Percentiles rank a stretch among this genome's conserved stretches.
These are phyloP conservation scores for Operophtera brumata DNA, from an alignment of 2,888 invertebrate genomes.

Conservation along the genomic window DNA sequence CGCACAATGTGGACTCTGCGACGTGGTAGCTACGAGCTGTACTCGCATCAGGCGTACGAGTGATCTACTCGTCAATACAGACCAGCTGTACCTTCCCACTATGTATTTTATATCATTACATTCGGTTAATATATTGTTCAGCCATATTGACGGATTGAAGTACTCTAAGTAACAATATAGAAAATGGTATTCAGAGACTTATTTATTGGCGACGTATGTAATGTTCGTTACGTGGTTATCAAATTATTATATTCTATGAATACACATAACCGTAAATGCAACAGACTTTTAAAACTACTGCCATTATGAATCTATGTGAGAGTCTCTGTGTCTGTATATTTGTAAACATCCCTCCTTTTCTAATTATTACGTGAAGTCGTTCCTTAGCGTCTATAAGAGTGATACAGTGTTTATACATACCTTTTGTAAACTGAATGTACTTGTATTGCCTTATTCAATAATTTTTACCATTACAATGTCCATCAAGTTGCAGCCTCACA, in stretches of 20 bases:
- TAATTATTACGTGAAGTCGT: constrained; percentile 13
- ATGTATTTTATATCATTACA: constrained; percentile 43
- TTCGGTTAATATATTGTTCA: constrained; percentile 1
- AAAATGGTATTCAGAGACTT: no score
- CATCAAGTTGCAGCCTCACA: no score
- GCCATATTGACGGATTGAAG: not conserved
- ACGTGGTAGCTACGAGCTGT: not conserved
- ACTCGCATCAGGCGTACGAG: not conserved
- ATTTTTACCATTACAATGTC: no score
- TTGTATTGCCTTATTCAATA: constrained; percentile 20
- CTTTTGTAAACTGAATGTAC: constrained; percentile 20
- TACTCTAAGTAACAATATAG: not conserved
- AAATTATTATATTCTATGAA: not conserved
- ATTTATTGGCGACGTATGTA: no score
- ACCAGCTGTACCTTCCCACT: constrained; percentile 6
- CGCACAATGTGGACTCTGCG: not conserved
- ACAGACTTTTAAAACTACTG: constrained; percentile 24
- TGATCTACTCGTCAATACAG: not conserved
- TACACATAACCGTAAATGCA: not conserved
- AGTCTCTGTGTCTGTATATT: constrained; percentile 1
- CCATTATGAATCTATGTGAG: constrained; percentile 15
- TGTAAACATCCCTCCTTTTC: constrained; percentile 19
- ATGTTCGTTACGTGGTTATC: not conserved
- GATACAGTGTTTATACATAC: constrained; percentile 14
- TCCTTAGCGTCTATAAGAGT: constrained; percentile 22